These are phyloP conservation scores for Helicolenus hilgendorfi DNA, from an alignment of 2,797 vertebrate genomes.

Conservation along the genomic window DNA sequence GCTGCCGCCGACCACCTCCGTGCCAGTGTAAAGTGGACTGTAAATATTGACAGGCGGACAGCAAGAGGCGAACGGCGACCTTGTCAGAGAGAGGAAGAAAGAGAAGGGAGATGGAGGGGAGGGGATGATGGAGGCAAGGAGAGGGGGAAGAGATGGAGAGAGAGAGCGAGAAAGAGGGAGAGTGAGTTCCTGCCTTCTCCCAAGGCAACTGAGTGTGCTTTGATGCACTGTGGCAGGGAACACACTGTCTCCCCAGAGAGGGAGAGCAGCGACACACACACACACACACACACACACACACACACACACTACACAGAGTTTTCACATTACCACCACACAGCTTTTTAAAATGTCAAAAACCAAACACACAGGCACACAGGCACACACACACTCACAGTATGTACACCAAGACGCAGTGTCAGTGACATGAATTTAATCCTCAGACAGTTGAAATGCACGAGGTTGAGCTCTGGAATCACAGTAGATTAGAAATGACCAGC, in stretches of 20 bases:
- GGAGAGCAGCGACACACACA: constrained; percentile 40
- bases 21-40: constrained; percentile 83
- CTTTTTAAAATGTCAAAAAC: constrained; percentile 77
- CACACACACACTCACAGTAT: background rate
- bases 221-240: constrained; percentile 90
- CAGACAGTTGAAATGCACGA: constrained; percentile 72
- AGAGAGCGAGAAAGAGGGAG: constrained; percentile 12
- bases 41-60: constrained; percentile 86
- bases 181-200: constrained; percentile 79
- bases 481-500: constrained; percentile 78
- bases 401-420: constrained; percentile 31
- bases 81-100: constrained; percentile 67
- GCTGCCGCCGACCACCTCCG: constrained; percentile 67
- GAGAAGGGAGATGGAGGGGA: constrained; percentile 31
- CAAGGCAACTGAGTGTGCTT: constrained; percentile 84
- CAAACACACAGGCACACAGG: constrained; percentile 1
- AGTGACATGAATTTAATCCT: constrained; percentile 82
- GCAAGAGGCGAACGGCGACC: constrained; percentile 74
- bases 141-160: background rate
- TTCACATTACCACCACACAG: constrained; percentile 60
- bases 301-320: constrained; percentile 51
- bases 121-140: constrained; percentile 43
- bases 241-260: constrained; percentile 88
- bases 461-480: constrained; percentile 66
- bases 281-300: constrained; percentile 49